phyloP scores from a whole-genome alignment of 2,113 vertebrate species.

The Lophura nycthemera region DNA sequence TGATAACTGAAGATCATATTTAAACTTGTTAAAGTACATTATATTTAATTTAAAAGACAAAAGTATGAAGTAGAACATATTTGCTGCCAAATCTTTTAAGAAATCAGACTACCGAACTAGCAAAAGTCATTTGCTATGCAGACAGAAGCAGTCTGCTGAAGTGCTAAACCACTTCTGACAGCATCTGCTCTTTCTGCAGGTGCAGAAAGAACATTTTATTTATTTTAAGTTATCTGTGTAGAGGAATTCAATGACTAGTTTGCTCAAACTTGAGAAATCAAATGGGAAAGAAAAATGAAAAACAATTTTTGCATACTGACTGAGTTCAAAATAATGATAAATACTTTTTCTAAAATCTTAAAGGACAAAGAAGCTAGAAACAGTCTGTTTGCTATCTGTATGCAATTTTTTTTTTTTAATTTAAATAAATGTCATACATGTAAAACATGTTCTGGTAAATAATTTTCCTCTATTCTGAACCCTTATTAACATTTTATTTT shows the following conservation, averaged over 20 bases:
- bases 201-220: slow-evolving; percentile 6
- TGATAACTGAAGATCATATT: not conserved
- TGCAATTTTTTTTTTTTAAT: not conserved
- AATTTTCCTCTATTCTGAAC: not conserved
- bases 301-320: not conserved
- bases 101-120: not conserved
- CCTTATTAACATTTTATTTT: not conserved
- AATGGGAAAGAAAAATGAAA: not conserved
- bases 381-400: not conserved
- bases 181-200: slow-evolving; percentile 4
- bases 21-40: not conserved
- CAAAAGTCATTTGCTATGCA: not conserved
- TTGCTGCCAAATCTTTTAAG: slow-evolving; percentile 5
- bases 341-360: not conserved
- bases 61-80: not conserved
- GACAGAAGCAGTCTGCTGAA: slow-evolving; percentile 19
- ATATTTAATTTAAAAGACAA: not conserved
- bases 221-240: not conserved
- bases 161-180: not conserved
- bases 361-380: not conserved
- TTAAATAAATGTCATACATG: not conserved
- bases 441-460: not conserved
- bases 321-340: not conserved
- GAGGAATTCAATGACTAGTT: not conserved
- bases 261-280: not conserved